phyloP scores from a whole-genome alignment of 2,888 invertebrate genomes.

The Heptascelio sp. region DNA sequence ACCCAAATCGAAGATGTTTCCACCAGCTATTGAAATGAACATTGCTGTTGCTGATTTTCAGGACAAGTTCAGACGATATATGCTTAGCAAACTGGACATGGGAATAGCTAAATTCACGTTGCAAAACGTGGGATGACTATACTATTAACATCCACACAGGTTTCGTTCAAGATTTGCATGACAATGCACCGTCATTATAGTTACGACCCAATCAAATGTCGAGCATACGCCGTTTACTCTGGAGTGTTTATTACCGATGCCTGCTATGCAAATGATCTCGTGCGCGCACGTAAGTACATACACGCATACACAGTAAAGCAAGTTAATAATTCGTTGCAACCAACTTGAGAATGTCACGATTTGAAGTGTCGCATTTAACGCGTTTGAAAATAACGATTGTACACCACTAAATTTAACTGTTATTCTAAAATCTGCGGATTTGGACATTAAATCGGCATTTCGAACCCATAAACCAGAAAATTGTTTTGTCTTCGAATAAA shows the following conservation, averaged over 20 bases:
- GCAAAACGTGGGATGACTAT: constrained; percentile 66
- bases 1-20: constrained; percentile 40
- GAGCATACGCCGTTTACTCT: constrained; percentile 81
- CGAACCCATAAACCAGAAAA: neutral
- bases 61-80: constrained; percentile 63
- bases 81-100: constrained; percentile 70
- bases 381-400: constrained; percentile 30
- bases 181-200: constrained; percentile 83
- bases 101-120: constrained; percentile 63
- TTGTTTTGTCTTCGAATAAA: too few relatives aligned
- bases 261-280: constrained; percentile 70
- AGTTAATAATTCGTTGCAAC: constrained; percentile 66
- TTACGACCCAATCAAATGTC: constrained; percentile 82
- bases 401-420: constrained; percentile 19
- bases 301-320: constrained; percentile 48
- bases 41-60: constrained; percentile 57
- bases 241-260: constrained; percentile 80
- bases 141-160: constrained; percentile 69
- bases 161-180: constrained; percentile 82
- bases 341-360: constrained; percentile 52
- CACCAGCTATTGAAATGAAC: constrained; percentile 46
- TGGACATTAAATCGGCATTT: neutral
- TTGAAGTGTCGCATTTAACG: constrained; percentile 54
- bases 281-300: constrained; percentile 68
- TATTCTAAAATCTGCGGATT: constrained; percentile 16